Conservation (phyloP, 1,140 invertebrate genomes). For the Eumeta japonica region DNA sequence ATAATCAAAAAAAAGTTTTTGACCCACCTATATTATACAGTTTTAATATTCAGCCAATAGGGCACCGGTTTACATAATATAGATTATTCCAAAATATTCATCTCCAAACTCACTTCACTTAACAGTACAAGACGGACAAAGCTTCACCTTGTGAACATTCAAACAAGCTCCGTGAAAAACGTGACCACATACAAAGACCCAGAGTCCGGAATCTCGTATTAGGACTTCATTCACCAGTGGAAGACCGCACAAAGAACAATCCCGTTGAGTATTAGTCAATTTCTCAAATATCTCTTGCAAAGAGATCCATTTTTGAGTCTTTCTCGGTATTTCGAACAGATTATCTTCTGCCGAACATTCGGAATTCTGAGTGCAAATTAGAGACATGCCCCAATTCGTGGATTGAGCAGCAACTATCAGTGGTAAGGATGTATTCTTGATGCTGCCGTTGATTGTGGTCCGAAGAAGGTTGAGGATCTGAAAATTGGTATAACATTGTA, state of each 20-base stretch:
- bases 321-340: constrained; percentile 7
- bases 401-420: constrained; percentile 42
- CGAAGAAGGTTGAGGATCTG: constrained; percentile 39
- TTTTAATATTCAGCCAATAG: too few species aligned
- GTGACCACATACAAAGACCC: constrained; percentile 54
- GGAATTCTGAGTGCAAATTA: constrained; percentile 18
- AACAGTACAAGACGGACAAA: constrained; percentile 51
- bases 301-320: constrained; percentile 11
- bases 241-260: constrained; percentile 46
- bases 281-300: constrained; percentile 29
- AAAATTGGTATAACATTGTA: constrained; percentile 16
- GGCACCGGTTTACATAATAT: too few species aligned
- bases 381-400: constrained; percentile 39
- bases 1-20: too few species aligned
- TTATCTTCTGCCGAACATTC: background rate
- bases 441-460: constrained; percentile 19
- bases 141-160: constrained; percentile 47
- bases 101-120: too few species aligned
- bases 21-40: too few species aligned
- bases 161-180: constrained; percentile 50
- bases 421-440: constrained; percentile 46
- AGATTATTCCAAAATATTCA: too few species aligned
- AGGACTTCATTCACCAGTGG: constrained; percentile 46
- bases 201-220: constrained; percentile 50
- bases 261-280: constrained; percentile 21